Evolutionary conservation across 2,113 vertebrate species (phyloP).

Genomic region (Mystacornis crossleyi): DNA sequence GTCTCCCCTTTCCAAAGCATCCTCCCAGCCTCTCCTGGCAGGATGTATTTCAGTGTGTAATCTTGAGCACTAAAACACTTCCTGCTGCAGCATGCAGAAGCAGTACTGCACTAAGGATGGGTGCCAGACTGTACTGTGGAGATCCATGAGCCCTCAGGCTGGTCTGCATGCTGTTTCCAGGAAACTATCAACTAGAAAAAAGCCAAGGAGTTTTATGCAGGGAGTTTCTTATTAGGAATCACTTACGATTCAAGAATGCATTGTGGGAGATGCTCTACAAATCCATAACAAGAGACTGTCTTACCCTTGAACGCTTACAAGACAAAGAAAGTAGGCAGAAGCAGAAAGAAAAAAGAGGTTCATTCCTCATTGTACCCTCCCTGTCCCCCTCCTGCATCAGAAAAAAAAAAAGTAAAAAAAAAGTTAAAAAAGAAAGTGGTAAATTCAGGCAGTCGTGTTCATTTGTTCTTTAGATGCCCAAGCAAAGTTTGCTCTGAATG

Average conservation of each 20-base stretch:
- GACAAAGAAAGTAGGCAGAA: background rate
- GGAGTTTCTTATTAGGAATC: background rate
- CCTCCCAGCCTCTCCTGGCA: background rate
- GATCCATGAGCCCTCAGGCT: background rate
- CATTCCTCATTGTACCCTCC: background rate
- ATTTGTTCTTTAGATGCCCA: background rate
- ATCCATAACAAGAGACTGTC: background rate
- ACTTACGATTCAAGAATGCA: background rate
- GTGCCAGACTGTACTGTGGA: background rate
- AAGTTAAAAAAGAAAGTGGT: too few relatives aligned
- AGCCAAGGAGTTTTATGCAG: background rate
- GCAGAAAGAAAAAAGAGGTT: background rate
- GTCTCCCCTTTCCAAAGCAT: background rate
- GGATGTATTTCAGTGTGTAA: background rate
- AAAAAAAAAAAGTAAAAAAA: background rate
- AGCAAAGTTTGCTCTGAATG: background rate
- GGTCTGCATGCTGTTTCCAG: background rate
- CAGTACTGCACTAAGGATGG: background rate
- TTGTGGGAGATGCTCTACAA: background rate
- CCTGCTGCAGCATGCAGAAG: background rate
- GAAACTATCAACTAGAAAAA: background rate
- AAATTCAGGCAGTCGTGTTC: background rate
- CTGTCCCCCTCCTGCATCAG: rapidly evolving
- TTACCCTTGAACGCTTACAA: background rate
- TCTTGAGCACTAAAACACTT: background rate